These are phyloP conservation scores for Drosophila tropicalis DNA, from an alignment of 1,140 invertebrate genomes.

Conservation along the genomic window DNA sequence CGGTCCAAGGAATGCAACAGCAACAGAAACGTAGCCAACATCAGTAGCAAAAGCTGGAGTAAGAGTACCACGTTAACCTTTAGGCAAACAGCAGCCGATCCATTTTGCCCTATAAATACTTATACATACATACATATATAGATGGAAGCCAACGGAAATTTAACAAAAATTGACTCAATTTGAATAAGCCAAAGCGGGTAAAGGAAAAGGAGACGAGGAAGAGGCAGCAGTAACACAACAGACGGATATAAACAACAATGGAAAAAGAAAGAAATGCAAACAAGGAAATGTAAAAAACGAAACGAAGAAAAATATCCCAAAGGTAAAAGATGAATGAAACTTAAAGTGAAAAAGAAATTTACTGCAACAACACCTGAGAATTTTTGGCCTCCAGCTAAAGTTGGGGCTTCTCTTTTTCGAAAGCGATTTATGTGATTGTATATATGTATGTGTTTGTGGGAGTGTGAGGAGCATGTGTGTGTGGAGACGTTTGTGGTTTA, in stretches of 20 bases:
- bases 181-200: constrained; percentile 61
- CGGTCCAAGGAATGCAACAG: constrained; percentile 27
- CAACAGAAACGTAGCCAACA: constrained; percentile 19
- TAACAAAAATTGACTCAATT: constrained; percentile 80
- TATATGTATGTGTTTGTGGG: neutral
- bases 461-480: neutral
- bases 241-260: constrained; percentile 44
- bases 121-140: constrained; percentile 26
- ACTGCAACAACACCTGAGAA: constrained; percentile 30
- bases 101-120: constrained; percentile 27
- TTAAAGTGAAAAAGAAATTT: constrained; percentile 52
- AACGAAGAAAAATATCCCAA: constrained; percentile 23
- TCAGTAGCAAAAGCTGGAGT: constrained; percentile 4
- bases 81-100: constrained; percentile 35
- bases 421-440: neutral
- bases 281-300: constrained; percentile 15
- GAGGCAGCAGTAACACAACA: constrained; percentile 9
- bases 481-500: neutral
- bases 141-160: constrained; percentile 66
- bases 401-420: neutral
- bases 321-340: constrained; percentile 29
- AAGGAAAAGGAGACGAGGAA: constrained; percentile 5
- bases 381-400: constrained; percentile 1
- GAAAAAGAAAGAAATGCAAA: constrained; percentile 32
- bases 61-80: constrained; percentile 28